A percentile compares a stretch with the other conserved stretches of the same genome.
These are phyloP conservation scores for Pseudochirops corinnae DNA, from an alignment of 2,797 vertebrate genomes.

Conservation along the genomic window DNA sequence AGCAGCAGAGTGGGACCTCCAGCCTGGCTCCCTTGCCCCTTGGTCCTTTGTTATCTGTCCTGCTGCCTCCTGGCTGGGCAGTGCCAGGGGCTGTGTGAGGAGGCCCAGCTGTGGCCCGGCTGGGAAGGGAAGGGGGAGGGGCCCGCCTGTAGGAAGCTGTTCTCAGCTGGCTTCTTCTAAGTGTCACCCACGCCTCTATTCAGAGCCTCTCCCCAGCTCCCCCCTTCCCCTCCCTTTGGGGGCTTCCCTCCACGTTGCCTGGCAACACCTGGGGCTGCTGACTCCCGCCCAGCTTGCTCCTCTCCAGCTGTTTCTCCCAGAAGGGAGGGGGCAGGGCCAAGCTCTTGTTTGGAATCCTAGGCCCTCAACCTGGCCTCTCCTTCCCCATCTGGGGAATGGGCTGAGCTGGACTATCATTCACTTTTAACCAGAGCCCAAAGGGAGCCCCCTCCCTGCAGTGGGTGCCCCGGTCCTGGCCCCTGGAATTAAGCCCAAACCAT, in stretches of 20 bases:
- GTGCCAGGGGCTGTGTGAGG: neutral
- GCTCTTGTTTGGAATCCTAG: neutral
- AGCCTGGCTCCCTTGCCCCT: neutral
- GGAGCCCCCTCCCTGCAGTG: accelerated
- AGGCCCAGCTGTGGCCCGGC: neutral
- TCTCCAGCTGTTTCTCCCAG: conserved; percentile 1
- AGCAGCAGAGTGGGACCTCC: neutral
- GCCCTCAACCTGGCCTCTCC: neutral
- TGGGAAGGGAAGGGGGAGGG: neutral
- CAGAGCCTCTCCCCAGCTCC: conserved; percentile 25
- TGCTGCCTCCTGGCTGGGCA: neutral
- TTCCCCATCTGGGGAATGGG: neutral
- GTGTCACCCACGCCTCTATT: conserved; percentile 53
- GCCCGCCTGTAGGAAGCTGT: neutral
- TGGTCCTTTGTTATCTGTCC: neutral
- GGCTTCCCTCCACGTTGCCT: conserved; percentile 30
- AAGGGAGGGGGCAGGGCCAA: neutral
- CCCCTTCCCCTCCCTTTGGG: conserved; percentile 4
- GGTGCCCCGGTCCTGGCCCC: neutral
- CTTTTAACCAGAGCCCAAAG: neutral
- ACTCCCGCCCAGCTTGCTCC: neutral
- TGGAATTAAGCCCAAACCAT: neutral
- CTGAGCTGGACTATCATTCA: neutral
- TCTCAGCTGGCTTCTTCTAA: neutral
- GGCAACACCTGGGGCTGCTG: conserved; percentile 51